phyloP scores from a whole-genome alignment of 1,140 invertebrate genomes.

The Sinonovacula constricta region DNA sequence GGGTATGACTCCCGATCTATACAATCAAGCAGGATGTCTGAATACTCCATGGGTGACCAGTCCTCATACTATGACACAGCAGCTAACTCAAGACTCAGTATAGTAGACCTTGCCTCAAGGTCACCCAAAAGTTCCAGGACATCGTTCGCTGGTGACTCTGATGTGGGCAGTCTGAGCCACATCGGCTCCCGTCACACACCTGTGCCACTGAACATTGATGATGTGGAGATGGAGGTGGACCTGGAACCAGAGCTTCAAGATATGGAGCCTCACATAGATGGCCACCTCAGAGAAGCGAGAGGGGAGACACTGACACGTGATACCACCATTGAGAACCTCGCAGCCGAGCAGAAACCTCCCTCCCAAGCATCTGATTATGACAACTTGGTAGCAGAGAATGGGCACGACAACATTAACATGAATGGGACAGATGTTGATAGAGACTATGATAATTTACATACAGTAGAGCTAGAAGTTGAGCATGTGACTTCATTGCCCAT shows the following conservation, averaged over 20 bases:
- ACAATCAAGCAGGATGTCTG: conserved; percentile 69
- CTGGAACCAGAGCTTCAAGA: conserved; percentile 28
- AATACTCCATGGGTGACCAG: conserved; percentile 71
- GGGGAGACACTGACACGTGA: conserved; percentile 39
- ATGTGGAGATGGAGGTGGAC: conserved; percentile 51
- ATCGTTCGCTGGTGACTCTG: conserved; percentile 71
- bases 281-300: neutral
- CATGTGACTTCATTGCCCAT: conserved; percentile 12
- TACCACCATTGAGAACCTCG: conserved; percentile 61
- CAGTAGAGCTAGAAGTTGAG: conserved; percentile 33
- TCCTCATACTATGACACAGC: conserved; percentile 75
- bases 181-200: conserved; percentile 49
- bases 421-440: conserved; percentile 9
- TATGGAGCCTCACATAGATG: conserved; percentile 42
- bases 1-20: conserved; percentile 68
- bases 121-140: conserved; percentile 73
- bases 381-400: conserved; percentile 59
- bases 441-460: conserved; percentile 51
- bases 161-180: conserved; percentile 62
- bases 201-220: conserved; percentile 51
- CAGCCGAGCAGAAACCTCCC: conserved; percentile 57
- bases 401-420: conserved; percentile 28
- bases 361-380: conserved; percentile 73
- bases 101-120: conserved; percentile 65
- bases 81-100: conserved; percentile 69